These are phyloP conservation scores for Styela clava DNA, from an alignment of 23 tunicate genomes.

Conservation along the genomic window DNA sequence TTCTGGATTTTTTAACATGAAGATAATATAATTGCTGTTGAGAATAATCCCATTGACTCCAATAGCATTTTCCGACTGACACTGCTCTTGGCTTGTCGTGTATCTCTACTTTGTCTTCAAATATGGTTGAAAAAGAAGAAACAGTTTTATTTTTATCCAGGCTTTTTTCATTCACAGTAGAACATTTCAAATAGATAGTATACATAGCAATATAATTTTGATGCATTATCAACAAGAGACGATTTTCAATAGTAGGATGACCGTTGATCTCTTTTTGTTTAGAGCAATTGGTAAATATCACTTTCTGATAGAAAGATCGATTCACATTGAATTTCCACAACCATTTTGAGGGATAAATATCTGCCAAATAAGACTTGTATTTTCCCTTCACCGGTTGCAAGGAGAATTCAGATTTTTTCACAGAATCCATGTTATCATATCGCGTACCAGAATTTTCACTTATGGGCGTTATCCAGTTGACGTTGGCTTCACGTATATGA, in stretches of 20 bases:
- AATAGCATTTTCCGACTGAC: slow-evolving; percentile 28
- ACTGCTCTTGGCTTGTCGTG: background rate
- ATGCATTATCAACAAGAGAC: slow-evolving; percentile 29
- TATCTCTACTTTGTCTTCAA: background rate
- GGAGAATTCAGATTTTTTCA: background rate
- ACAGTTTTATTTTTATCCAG: background rate
- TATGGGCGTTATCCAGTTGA: background rate
- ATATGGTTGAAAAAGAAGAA: background rate
- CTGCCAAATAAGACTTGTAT: slow-evolving; percentile 15
- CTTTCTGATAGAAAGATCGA: slow-evolving; percentile 9
- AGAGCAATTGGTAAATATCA: slow-evolving; percentile 19
- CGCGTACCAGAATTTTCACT: background rate
- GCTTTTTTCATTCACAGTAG: background rate
- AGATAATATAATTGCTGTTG: slow-evolving; percentile 57
- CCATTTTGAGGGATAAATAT: slow-evolving; percentile 9
- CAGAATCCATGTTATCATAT: background rate
- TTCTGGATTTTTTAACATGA: background rate
- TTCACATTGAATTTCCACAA: background rate
- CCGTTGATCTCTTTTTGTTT: background rate
- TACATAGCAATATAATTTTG: slow-evolving; percentile 3
- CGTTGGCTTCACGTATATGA: background rate
- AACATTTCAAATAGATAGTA: background rate
- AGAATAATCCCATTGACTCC: slow-evolving; percentile 72
- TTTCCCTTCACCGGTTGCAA: background rate
- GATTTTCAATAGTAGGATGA: background rate